These are phyloP conservation scores for Capromys pilorides DNA, from an alignment of 2,797 vertebrate species.

Conservation along the genomic window DNA sequence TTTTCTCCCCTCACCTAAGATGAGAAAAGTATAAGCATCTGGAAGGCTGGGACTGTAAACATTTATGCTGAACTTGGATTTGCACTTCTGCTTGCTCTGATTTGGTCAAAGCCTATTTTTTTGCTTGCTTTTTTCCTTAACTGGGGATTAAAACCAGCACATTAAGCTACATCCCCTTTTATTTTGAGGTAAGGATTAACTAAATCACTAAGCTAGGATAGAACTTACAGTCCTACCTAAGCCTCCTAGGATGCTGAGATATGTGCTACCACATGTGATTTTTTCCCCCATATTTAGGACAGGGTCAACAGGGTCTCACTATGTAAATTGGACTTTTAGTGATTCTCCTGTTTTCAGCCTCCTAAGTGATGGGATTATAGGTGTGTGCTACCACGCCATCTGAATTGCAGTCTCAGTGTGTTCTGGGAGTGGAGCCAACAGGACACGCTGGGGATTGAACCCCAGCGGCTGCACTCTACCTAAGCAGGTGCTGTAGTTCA, in stretches of 20 bases:
- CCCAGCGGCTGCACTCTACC: too few species aligned
- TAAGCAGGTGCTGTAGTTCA: too few species aligned
- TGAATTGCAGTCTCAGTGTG: too few species aligned
- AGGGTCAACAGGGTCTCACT: too few species aligned
- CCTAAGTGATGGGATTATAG: too few species aligned
- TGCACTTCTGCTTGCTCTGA: not conserved
- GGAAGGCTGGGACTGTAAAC: not conserved
- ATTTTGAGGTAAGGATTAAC: not conserved
- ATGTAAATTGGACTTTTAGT: too few species aligned
- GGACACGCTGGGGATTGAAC: too few species aligned
- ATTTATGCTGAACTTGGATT: not conserved
- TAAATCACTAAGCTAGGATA: not conserved
- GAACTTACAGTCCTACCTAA: not conserved
- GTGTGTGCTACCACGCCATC: too few species aligned
- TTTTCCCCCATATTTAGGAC: too few species aligned
- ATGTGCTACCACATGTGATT: not conserved
- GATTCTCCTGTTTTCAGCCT: too few species aligned
- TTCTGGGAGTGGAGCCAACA: too few species aligned
- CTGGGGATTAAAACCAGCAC: not conserved
- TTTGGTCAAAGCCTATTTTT: not conserved
- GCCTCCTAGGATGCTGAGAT: not conserved
- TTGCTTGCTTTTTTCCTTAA: not conserved
- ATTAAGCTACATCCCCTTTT: not conserved
- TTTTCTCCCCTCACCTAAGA: not conserved
- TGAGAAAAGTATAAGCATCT: not conserved